These are phyloP conservation scores for Loris lydekkerianus DNA, from an alignment of 2,797 vertebrate species.

Conservation along the genomic window DNA sequence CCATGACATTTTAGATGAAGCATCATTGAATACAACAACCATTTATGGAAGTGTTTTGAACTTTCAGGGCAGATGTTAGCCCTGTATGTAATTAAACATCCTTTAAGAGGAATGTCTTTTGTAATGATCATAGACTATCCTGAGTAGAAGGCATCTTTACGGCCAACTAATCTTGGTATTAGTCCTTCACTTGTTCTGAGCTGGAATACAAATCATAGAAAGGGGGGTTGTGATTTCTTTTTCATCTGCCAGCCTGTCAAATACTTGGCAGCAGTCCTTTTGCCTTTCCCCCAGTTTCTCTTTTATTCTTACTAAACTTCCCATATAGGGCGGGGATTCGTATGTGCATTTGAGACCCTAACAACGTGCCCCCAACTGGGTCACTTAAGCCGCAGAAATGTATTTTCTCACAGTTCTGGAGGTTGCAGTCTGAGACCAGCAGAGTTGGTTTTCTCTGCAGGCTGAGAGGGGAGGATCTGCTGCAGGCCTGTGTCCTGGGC, in stretches of 20 bases:
- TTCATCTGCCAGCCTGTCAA: background rate
- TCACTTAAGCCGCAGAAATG: background rate
- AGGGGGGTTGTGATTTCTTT: background rate
- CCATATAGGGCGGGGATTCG: too few relatives aligned
- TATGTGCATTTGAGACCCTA: rapidly evolving
- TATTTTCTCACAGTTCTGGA: background rate
- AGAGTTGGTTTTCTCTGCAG: background rate
- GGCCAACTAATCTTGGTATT: background rate
- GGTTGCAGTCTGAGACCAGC: background rate
- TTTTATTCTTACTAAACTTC: background rate
- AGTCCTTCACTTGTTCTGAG: background rate
- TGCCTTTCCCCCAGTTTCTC: rapidly evolving
- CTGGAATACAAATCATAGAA: background rate
- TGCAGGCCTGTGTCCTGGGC: background rate
- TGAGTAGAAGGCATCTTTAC: background rate
- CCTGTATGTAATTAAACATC: background rate
- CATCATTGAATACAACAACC: background rate
- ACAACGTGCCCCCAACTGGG: background rate
- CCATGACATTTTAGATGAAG: background rate
- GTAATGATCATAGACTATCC: background rate
- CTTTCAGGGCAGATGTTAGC: background rate
- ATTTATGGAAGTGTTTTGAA: constrained; percentile 27
- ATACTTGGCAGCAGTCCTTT: background rate
- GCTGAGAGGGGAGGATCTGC: background rate
- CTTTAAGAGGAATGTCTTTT: background rate